Conservation (phyloP, 2,113 vertebrate species). For the Scomber scombrus region DNA sequence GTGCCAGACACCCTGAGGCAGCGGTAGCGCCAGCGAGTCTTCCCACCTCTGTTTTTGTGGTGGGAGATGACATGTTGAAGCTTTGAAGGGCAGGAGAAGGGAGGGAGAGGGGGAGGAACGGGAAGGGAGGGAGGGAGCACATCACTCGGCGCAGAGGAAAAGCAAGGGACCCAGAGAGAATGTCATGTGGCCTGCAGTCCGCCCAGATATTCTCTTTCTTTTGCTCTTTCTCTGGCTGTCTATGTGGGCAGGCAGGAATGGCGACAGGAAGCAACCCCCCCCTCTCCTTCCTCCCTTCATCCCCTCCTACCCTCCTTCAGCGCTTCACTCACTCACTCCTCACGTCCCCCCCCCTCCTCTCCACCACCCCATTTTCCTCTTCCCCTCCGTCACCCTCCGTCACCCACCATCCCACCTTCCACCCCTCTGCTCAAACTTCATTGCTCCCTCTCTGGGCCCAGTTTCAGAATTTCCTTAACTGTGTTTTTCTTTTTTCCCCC, state of each 20-base stretch:
- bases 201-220: constrained; percentile 80
- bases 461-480: constrained; percentile 47
- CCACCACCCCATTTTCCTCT: constrained; percentile 46
- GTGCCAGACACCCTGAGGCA: constrained; percentile 91
- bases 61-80: constrained; percentile 89
- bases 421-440: constrained; percentile 8
- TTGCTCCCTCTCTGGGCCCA: constrained; percentile 28
- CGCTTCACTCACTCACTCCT: constrained; percentile 65
- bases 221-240: constrained; percentile 70
- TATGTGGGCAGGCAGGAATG: constrained; percentile 87
- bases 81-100: constrained; percentile 88
- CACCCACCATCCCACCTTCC: constrained; percentile 46
- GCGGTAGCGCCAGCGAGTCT: constrained; percentile 90
- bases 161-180: constrained; percentile 79
- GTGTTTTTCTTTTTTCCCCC: neutral
- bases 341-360: constrained; percentile 27
- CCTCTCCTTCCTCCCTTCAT: constrained; percentile 51
- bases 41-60: constrained; percentile 92
- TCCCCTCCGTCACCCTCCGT: constrained; percentile 13
- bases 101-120: constrained; percentile 76
- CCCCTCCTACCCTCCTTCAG: constrained; percentile 66
- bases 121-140: constrained; percentile 80
- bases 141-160: constrained; percentile 83
- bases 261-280: constrained; percentile 82
- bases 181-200: constrained; percentile 88